A percentile compares a stretch with the other conserved stretches of the same genome.
Evolutionary conservation across 2,888 invertebrate genomes (phyloP).

Genomic region (Marasmarcha lunaedactyla): DNA sequence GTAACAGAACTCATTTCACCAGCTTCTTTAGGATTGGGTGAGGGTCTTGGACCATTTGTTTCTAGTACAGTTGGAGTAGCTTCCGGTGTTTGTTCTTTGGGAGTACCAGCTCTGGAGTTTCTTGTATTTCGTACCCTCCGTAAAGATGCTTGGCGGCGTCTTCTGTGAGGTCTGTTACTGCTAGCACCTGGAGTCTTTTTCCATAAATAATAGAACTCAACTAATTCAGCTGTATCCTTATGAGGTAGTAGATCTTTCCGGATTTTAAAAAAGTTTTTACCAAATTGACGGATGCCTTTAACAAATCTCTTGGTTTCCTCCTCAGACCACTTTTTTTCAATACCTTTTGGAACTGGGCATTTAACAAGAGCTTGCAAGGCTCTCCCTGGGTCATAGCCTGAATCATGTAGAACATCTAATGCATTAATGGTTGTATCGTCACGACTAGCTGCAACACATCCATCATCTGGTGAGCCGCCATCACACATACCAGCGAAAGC

Average conservation of each 20-base stretch:
- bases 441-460: slow-evolving; percentile 94
- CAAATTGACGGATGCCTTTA: slow-evolving; percentile 97
- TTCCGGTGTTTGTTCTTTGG: slow-evolving; percentile 80
- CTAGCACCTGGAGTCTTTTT: slow-evolving; percentile 99
- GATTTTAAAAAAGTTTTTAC: slow-evolving; percentile 99
- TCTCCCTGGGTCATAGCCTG: slow-evolving; percentile 95
- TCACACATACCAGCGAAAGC: slow-evolving; percentile 99
- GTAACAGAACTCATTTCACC: slow-evolving; percentile 84
- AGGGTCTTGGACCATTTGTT: slow-evolving; percentile 70
- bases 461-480: slow-evolving; percentile 96
- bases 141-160: slow-evolving; percentile 88
- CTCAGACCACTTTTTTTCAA: slow-evolving; percentile 98
- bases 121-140: slow-evolving; percentile 89
- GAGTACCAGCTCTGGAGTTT: slow-evolving; percentile 84
- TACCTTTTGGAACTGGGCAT: slow-evolving; percentile 96
- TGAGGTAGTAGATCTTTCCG: slow-evolving; percentile 95
- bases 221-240: slow-evolving; percentile 96
- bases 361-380: slow-evolving; percentile 96
- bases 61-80: slow-evolving; percentile 60
- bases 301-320: slow-evolving; percentile 98
- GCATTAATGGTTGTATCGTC: slow-evolving; percentile 99
- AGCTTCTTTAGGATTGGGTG: slow-evolving; percentile 76
- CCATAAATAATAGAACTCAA: slow-evolving; percentile 99
- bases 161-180: slow-evolving; percentile 93
- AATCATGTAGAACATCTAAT: slow-evolving; percentile 94